Percentiles rank a stretch among this genome's conserved stretches.
These are phyloP conservation scores for Rhinichthys osculus DNA, from an alignment of 2,797 vertebrate species.

Conservation along the genomic window DNA sequence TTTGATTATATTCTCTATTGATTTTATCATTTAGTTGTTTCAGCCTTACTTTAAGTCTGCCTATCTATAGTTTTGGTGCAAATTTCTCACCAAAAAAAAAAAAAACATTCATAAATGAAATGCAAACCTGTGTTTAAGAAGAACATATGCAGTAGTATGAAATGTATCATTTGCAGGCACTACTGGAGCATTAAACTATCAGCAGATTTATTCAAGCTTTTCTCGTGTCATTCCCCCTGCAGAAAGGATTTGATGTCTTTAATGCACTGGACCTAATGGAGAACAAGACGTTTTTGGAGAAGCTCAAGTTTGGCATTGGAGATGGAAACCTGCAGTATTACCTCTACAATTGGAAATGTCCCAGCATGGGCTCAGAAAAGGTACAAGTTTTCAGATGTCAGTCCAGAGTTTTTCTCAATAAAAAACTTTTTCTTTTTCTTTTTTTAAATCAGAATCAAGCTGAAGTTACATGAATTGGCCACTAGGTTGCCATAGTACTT, in stretches of 20 bases:
- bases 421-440: background rate
- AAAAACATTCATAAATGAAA: background rate
- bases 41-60: background rate
- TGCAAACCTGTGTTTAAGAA: background rate
- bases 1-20: background rate
- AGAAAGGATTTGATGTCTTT: conserved; percentile 99
- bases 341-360: conserved; percentile 99
- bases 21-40: background rate
- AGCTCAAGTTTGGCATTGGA: conserved; percentile 98
- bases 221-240: conserved; percentile 42
- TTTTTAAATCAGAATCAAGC: background rate
- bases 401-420: background rate
- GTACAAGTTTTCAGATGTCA: conserved; percentile 68
- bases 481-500: background rate
- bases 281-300: conserved; percentile 99
- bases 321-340: conserved; percentile 99
- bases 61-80: background rate
- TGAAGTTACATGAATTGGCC: background rate
- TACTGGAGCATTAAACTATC: background rate
- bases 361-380: conserved; percentile 98
- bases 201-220: background rate
- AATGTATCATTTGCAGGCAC: background rate
- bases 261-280: conserved; percentile 99
- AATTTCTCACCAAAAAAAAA: no score
- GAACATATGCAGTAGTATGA: background rate